Evolutionary conservation across 2,797 vertebrate species (phyloP), one percentile per base, ranked within the genome.

Genomic region (Fundulus diaphanus): DNA sequence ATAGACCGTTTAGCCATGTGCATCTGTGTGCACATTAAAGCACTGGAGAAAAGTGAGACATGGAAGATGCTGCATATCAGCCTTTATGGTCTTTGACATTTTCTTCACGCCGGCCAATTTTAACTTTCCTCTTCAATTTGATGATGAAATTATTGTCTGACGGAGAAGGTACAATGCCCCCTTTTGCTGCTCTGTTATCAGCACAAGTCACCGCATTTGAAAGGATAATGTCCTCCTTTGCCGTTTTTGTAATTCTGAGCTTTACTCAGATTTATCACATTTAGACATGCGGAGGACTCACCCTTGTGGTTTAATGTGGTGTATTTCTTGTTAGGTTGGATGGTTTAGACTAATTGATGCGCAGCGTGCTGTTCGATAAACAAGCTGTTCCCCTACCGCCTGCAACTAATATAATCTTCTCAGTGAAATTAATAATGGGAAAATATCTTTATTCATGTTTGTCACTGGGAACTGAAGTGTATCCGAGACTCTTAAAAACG

Each of bases 331-430:
- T 72, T 85, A 82, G 83, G 78, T 74, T 82, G 83, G 76, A 80
- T 83, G 82, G 85, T 87, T 89, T 88, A 83, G 78, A 87, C 87
- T 90, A 92, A 93, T 93, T 92, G 79, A 92, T 81, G 81, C 90
- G 56, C 89, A 87, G 90, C 84, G 24, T 86, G 91, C 54, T 65
- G 68, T 85, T 89, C 83, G 85, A 92, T 90, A 90, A 92, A 92
- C 89, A 92, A 81, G 88, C 79, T 78, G 76, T 74, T 79, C 77
- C 81, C 76, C 57, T 68, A 63, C 80, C 75, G 86, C 71, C 89
- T 80, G 83, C 65, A 1, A 77, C 85, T 93, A 88, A 90, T 92
- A 87, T 70, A 86, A 86, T 90, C 68, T 83, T 76, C 69, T 82
- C 74, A 69, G 74, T 77, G 83, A 84, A 88, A 82, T 86, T 84